A percentile compares a stretch with the other conserved stretches of the same genome.
Evolutionary conservation across 2,113 vertebrate genomes (phyloP).

Genomic region (Heterotilapia buettikoferi): DNA sequence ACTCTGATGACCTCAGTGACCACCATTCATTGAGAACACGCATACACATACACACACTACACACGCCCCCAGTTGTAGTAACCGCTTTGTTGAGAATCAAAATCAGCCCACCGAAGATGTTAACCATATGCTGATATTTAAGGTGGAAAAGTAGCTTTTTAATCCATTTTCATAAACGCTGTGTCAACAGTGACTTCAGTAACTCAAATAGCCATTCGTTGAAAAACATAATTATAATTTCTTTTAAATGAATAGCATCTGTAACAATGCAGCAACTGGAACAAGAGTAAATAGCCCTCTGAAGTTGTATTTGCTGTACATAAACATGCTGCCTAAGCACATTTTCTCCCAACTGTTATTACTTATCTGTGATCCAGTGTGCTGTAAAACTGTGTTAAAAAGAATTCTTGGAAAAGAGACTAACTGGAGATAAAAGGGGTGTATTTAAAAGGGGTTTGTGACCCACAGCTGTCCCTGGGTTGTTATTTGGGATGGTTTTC

Average conservation of each 20-base stretch:
- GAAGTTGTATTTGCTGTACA: background rate
- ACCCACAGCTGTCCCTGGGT: background rate
- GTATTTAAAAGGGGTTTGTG: background rate
- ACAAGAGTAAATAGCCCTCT: background rate
- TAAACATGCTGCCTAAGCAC: background rate
- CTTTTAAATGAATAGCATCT: background rate
- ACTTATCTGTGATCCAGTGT: conserved; percentile 27
- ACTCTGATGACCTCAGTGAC: conserved; percentile 55
- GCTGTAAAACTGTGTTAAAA: conserved; percentile 34
- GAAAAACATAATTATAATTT: background rate
- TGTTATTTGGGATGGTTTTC: background rate
- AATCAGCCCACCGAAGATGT: background rate
- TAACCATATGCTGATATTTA: background rate
- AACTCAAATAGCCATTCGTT: background rate
- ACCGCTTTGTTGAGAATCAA: conserved; percentile 43
- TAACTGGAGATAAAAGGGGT: conserved; percentile 24
- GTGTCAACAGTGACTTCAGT: background rate
- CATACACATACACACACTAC: background rate
- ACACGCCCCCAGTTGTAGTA: background rate
- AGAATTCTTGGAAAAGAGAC: conserved; percentile 37
- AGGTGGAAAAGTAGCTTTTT: background rate
- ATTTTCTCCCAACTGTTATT: conserved; percentile 8
- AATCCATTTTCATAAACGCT: background rate
- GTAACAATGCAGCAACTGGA: background rate
- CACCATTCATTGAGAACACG: conserved; percentile 44